Conservation (phyloP, 2,113 vertebrate species). For the Rissa tridactyla region DNA sequence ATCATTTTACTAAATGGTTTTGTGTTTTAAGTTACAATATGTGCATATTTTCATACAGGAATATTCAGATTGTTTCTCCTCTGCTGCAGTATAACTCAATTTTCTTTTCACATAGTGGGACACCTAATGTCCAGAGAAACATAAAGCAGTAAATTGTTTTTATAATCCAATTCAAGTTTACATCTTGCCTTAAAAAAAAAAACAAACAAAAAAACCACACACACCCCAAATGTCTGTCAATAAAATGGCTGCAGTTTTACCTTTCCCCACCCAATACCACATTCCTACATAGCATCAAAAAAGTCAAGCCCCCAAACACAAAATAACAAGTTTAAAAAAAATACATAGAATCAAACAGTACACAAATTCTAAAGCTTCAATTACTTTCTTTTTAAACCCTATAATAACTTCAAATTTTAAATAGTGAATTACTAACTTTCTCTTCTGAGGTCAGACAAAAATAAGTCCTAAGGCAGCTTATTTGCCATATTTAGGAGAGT, state of each 20-base stretch:
- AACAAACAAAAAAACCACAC: not conserved
- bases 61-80: not conserved
- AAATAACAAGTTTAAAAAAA: constrained; percentile 62
- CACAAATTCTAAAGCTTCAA: constrained; percentile 10
- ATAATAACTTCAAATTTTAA: constrained; percentile 21
- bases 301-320: constrained; percentile 10
- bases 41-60: not conserved
- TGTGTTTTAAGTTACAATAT: not conserved
- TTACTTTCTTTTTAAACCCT: constrained; percentile 37
- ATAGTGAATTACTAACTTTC: constrained; percentile 68
- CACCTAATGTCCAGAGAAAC: not conserved
- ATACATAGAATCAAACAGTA: not conserved
- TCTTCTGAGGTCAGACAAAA: constrained; percentile 68
- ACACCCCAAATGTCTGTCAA: not conserved
- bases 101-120: not conserved
- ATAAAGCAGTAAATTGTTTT: not conserved
- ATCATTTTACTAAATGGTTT: not conserved
- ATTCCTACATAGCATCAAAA: not conserved
- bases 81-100: not conserved
- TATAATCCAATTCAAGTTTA: not conserved
- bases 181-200: not conserved
- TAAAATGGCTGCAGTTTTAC: not conserved
- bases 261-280: constrained; percentile 36
- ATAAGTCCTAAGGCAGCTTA: constrained; percentile 49
- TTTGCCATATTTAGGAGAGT: constrained; percentile 74